Evolutionary conservation across 2,888 invertebrate species (phyloP).

Genomic region (Hyposoter didymator): DNA sequence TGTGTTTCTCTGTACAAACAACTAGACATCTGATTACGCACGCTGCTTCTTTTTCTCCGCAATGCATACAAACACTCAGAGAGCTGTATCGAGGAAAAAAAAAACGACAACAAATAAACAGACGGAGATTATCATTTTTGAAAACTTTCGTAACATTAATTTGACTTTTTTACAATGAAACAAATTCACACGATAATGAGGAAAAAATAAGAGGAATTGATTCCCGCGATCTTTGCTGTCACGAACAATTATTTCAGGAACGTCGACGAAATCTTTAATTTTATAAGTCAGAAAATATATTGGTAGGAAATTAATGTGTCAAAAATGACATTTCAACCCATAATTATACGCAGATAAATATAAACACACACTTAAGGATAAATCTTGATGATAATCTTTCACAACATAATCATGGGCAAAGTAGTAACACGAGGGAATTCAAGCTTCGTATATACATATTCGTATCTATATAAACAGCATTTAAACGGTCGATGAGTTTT

Average conservation of each 20-base stretch:
- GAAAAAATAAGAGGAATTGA: background rate
- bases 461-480: constrained; percentile 19
- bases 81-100: background rate
- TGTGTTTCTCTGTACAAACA: constrained; percentile 10
- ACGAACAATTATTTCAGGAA: background rate
- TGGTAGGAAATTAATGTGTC: constrained; percentile 40
- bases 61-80: background rate
- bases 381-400: constrained; percentile 55
- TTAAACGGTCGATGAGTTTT: constrained; percentile 42
- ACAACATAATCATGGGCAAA: constrained; percentile 61
- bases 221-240: background rate
- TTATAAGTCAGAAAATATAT: background rate
- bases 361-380: background rate
- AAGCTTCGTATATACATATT: constrained; percentile 3
- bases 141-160: too few relatives aligned
- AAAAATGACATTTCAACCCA: constrained; percentile 33
- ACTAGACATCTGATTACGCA: constrained; percentile 24
- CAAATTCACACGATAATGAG: background rate
- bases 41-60: background rate
- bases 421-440: constrained; percentile 19
- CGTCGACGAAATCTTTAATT: background rate
- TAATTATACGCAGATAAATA: background rate
- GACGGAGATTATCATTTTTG: too few relatives aligned
- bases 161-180: background rate
- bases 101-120: background rate